These are phyloP conservation scores for Criorhina ranunculi DNA, from an alignment of 2,888 invertebrate genomes.

Conservation along the genomic window DNA sequence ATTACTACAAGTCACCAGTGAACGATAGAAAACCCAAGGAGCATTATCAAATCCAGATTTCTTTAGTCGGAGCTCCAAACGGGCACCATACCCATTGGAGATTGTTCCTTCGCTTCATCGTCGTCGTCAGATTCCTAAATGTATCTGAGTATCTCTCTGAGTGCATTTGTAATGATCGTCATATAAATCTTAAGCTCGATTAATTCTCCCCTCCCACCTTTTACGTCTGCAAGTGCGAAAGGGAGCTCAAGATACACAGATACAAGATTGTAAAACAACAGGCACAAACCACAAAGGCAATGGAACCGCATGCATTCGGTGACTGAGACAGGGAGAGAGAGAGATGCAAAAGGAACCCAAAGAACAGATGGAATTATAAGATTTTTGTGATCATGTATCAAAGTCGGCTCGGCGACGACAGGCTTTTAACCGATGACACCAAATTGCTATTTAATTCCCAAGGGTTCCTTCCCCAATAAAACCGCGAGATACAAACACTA, in stretches of 20 bases:
- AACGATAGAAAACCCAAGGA: conserved; percentile 51
- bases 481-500: conserved; percentile 13
- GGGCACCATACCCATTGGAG: conserved; percentile 8
- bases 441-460: conserved; percentile 78
- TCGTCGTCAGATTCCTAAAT: conserved; percentile 63
- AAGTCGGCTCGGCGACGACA: conserved; percentile 77
- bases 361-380: conserved; percentile 77
- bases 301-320: conserved; percentile 4
- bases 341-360: conserved; percentile 38
- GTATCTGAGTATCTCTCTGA: conserved; percentile 74
- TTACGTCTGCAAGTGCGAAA: conserved; percentile 32
- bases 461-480: conserved; percentile 49
- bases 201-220: conserved; percentile 56
- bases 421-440: conserved; percentile 79
- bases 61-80: conserved; percentile 48
- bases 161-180: conserved; percentile 77
- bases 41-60: conserved; percentile 73
- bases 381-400: conserved; percentile 77
- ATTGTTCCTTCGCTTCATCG: conserved; percentile 15
- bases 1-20: conserved; percentile 61
- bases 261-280: conserved; percentile 71
- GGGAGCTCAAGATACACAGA: conserved; percentile 65
- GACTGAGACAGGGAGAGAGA: not conserved
- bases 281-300: conserved; percentile 57
- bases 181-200: conserved; percentile 77